phyloP scores from a whole-genome alignment of 2,797 vertebrate species.

The Pempheris klunzingeri region DNA sequence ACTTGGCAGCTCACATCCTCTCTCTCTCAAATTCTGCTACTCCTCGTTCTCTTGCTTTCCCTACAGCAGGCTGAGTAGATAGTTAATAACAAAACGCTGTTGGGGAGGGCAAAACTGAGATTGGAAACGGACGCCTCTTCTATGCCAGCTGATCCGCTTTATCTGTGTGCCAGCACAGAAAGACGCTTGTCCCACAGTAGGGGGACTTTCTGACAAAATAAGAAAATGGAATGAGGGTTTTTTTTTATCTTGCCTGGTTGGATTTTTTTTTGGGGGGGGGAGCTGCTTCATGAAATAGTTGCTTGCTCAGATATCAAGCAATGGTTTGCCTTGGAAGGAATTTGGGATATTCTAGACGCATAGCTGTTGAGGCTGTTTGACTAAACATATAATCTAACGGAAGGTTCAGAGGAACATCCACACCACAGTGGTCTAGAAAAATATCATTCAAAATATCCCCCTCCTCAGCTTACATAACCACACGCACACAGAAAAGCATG shows the following conservation, averaged over 20 bases:
- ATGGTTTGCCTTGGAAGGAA: conserved; percentile 74
- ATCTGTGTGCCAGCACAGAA: conserved; percentile 53
- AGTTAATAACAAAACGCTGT: conserved; percentile 66
- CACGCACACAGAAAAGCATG: conserved; percentile 15
- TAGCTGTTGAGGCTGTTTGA: conserved; percentile 67
- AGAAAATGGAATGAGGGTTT: conserved; percentile 32
- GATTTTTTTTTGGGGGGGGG: conserved; percentile 13
- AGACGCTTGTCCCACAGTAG: conserved; percentile 45
- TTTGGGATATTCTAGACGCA: conserved; percentile 62
- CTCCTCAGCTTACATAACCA: conserved; percentile 46
- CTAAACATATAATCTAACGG: conserved; percentile 75
- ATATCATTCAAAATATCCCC: conserved; percentile 56
- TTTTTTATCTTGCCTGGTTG: conserved; percentile 31
- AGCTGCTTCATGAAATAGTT: conserved; percentile 51
- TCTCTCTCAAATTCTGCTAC: conserved; percentile 12
- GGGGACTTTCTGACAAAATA: conserved; percentile 54
- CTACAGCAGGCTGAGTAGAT: conserved; percentile 44
- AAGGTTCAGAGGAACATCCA: conserved; percentile 69
- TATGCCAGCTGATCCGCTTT: conserved; percentile 66
- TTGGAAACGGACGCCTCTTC: conserved; percentile 61
- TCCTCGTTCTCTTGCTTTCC: conserved; percentile 38
- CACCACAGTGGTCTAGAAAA: conserved; percentile 70
- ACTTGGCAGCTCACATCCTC: conserved; percentile 47
- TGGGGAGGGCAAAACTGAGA: conserved; percentile 61
- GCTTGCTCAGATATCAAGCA: conserved; percentile 53